Base-by-base conservation (phyloP, 2,113 vertebrate species). In the Rhodinocichla rosea region DNA sequence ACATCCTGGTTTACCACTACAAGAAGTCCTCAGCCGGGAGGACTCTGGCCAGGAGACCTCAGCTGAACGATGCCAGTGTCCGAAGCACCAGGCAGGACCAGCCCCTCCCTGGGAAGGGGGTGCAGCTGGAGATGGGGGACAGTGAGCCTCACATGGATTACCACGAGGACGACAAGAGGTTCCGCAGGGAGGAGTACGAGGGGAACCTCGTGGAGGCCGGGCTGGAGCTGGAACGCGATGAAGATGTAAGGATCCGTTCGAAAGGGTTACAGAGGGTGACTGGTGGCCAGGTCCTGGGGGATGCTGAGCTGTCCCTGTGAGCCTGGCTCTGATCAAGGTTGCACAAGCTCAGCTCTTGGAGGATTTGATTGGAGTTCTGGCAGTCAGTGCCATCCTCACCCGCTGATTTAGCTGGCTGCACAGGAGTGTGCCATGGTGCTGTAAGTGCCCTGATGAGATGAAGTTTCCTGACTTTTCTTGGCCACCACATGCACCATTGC, bases 211-310 rank as follows among this genome's bases (percentile, higher is more conserved):
- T 97, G 52, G 98, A 99, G 94, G 98, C 98, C 2, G 99, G 99
- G 16, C 98, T 99, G 84, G 98, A 99, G 97, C 97, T 99, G 96
- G 99, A 99, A 92, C 98, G 92, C 0, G 99, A 99, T 21, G 99
- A 99, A 93, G 98, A 97, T 76, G 99, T 99, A 95, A 98, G 96
- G 80, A 88, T 11, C 28, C 17, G 1, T n/a, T 78, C 33, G 6
- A 30, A 65, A 30, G 1, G 2, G 19, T 37, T 89, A 19, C 40
- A 39, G 50, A 21, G 42, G 13, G 22, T 47, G 21, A 27, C 8
- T 55, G 67, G 30, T 42, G 74, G 55, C 47, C 2, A 1, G 21
- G 53, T 60, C 27, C 49, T 49, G 53, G 90, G 50, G 50, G 32
- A 10, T 55, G 50, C 57, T 87, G 80, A 83, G 78, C 74, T 1